Percentiles rank a stretch among this genome's conserved stretches.
Evolutionary conservation across 2,797 vertebrate genomes (phyloP).

Genomic region (Rachycentron canadum): DNA sequence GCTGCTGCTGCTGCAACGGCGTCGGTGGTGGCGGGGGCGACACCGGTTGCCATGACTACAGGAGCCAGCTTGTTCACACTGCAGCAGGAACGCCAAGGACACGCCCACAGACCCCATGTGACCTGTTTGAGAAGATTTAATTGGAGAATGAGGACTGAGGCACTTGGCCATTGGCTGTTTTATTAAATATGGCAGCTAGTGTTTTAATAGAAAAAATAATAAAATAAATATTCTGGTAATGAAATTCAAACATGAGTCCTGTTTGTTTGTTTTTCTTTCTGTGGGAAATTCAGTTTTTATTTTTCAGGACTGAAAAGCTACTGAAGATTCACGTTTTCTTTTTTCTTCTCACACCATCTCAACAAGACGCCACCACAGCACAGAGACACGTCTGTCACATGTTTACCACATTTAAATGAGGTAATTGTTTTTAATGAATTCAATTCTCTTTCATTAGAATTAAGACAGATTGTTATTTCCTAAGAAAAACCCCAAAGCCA

Average conservation of each 20-base stretch:
- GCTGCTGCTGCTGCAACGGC: background rate
- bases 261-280: background rate
- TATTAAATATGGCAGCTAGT: slow-evolving; percentile 92
- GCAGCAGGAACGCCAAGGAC: slow-evolving; percentile 90
- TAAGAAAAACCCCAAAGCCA: too few species aligned
- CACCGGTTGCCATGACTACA: slow-evolving; percentile 35
- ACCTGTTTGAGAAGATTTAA: slow-evolving; percentile 84
- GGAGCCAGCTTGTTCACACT: slow-evolving; percentile 83
- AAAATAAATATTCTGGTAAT: slow-evolving; percentile 88
- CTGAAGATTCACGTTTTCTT: background rate
- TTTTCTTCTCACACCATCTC: background rate
- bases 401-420: too few species aligned
- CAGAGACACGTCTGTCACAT: too few species aligned
- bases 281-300: background rate
- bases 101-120: slow-evolving; percentile 90
- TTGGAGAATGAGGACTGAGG: slow-evolving; percentile 94
- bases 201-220: slow-evolving; percentile 95
- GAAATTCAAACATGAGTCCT: slow-evolving; percentile 58
- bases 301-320: background rate
- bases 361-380: background rate
- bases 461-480: too few species aligned
- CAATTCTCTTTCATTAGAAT: too few species aligned
- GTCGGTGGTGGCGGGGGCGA: background rate
- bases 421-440: too few species aligned
- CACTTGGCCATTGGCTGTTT: slow-evolving; percentile 96